These are phyloP conservation scores for Acronicta psi DNA, from an alignment of 2,888 invertebrate species.

Conservation along the genomic window DNA sequence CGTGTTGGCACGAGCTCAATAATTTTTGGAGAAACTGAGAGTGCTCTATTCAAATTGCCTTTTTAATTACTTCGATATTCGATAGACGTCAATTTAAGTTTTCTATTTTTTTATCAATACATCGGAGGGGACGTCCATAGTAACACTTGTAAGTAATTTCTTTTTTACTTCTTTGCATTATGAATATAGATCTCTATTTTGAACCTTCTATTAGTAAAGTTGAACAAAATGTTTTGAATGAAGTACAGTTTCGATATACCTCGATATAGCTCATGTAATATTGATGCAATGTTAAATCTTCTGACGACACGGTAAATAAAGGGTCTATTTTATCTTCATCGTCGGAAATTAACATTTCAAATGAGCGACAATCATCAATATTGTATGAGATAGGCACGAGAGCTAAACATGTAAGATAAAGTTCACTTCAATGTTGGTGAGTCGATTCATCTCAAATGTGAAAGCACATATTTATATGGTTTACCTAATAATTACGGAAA, in stretches of 20 bases:
- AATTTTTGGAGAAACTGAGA: slow-evolving; percentile 3
- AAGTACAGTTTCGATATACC: slow-evolving; percentile 18
- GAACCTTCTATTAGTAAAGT: background rate
- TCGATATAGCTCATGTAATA: slow-evolving; percentile 24
- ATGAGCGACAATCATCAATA: slow-evolving; percentile 43
- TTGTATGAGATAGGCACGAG: slow-evolving; percentile 41
- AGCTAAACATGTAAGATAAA: slow-evolving; percentile 34
- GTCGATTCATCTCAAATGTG: slow-evolving; percentile 41
- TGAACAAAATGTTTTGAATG: slow-evolving; percentile 5
- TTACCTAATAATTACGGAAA: slow-evolving; percentile 43
- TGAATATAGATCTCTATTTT: slow-evolving; percentile 1
- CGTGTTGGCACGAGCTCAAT: too few relatives aligned
- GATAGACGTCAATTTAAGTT: slow-evolving; percentile 15
- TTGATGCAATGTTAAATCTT: slow-evolving; percentile 44
- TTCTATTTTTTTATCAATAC: slow-evolving; percentile 29
- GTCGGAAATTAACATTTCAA: slow-evolving; percentile 41
- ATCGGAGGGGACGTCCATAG: slow-evolving; percentile 23
- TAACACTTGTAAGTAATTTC: slow-evolving; percentile 20
- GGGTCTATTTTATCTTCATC: slow-evolving; percentile 46
- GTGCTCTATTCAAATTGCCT: slow-evolving; percentile 19
- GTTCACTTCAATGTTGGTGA: slow-evolving; percentile 27
- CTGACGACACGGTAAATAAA: slow-evolving; percentile 33
- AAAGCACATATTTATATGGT: slow-evolving; percentile 38
- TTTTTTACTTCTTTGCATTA: slow-evolving; percentile 48
- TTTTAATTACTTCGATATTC: slow-evolving; percentile 32